phyloP scores from a whole-genome alignment of 2,113 vertebrate species.

The Nettapus auritus region DNA sequence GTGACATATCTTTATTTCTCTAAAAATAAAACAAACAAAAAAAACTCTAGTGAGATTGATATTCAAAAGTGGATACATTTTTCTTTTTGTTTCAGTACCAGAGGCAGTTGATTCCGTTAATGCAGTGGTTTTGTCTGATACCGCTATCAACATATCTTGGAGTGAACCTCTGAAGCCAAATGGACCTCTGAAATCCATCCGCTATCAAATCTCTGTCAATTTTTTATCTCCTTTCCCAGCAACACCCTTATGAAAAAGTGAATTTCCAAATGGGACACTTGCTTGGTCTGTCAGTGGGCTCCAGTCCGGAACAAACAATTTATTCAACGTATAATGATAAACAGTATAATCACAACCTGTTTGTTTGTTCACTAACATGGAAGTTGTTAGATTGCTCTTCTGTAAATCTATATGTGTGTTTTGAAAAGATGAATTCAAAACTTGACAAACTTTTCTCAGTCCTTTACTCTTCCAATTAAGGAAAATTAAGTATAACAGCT shows the following conservation, averaged over 20 bases:
- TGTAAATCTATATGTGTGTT: background rate
- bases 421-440: background rate
- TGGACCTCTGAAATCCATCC: conserved; percentile 67
- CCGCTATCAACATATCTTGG: conserved; percentile 65
- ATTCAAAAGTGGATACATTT: background rate
- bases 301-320: conserved; percentile 50
- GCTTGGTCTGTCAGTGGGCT: conserved; percentile 55
- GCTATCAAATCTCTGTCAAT: conserved; percentile 73
- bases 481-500: background rate
- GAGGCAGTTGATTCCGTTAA: conserved; percentile 59
- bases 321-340: conserved; percentile 66
- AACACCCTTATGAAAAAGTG: conserved; percentile 56
- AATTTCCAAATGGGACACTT: conserved; percentile 66
- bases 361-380: background rate
- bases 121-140: conserved; percentile 68
- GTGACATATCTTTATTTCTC: background rate
- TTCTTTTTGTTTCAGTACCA: conserved; percentile 74
- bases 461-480: background rate
- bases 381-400: background rate
- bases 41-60: background rate
- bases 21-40: background rate
- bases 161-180: conserved; percentile 71
- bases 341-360: background rate
- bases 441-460: background rate
- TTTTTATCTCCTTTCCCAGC: conserved; percentile 41